Base-by-base conservation (phyloP, 2,113 vertebrate genomes). In the Cololabis saira region DNA sequence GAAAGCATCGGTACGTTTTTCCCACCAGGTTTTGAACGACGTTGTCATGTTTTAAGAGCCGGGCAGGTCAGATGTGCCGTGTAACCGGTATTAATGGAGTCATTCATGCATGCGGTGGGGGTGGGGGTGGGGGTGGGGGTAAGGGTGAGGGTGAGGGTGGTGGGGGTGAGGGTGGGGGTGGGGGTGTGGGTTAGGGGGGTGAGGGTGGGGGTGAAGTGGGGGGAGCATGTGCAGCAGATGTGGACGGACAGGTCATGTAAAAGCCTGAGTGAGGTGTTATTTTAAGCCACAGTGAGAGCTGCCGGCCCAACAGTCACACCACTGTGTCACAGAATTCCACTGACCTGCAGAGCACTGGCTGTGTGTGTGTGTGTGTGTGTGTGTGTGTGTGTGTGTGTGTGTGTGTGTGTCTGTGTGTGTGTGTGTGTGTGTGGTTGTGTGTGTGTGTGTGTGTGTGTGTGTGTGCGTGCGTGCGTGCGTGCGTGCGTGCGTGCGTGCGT, bases 221-320 rank as follows among this genome's bases (percentile, higher is more conserved):
- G 24, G 24, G 3, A 3, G 24, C 24, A 27, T 27, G 24, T 27
- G 24, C 1, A n/a, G 1, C 18, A 15, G 18, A 21, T 40, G 62
- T 17, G 22, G 49, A 44, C 8, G 37, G 24, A 41, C 6, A 33
- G 40, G 17, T 62, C 30, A 17, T 30, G 68, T 61, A 51, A 52
- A 33, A 3, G 45, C 5, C 14, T 21, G 57, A 59, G 41, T 13
- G 41, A 52, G 61, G 63, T 79, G 67, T 70, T 69, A 58, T 76
- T 65, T 83, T 44, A 71, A 0, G 49, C 53, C 44, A 13, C 49
- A 4, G 72, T 15, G 60, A 19, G 58, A 63, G 70, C 47, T 68
- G 18, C 19, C 43, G 51, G 67, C 53, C 5, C 43, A 13, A 16
- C 54, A 65, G 59, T 79, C 60, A 9, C 71, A 48, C 67, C 41